phyloP scores from a whole-genome alignment of 2,113 vertebrate genomes.

The Hydrochoerus hydrochaeris region DNA sequence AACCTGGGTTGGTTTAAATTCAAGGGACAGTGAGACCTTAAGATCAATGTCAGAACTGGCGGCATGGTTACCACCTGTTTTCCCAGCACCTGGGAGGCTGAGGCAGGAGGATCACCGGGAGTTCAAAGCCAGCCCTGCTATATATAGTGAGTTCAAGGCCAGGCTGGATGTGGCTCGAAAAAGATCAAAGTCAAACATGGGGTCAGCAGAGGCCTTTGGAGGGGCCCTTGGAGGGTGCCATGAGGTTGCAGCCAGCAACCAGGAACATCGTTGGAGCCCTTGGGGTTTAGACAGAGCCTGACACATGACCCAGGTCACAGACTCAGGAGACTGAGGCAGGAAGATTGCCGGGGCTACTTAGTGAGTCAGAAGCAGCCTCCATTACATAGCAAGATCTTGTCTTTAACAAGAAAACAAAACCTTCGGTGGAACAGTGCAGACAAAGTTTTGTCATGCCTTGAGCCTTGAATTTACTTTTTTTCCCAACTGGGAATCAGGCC shows the following conservation, averaged over 20 bases:
- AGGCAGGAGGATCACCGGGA: not conserved
- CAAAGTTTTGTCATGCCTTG: not conserved
- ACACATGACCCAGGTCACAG: not conserved
- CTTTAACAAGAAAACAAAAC: not conserved
- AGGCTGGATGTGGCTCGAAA: not conserved
- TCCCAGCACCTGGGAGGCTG: not conserved
- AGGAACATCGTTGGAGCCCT: not conserved
- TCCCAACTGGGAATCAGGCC: not conserved
- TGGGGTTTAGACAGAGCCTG: not conserved
- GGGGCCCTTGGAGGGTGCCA: too few species aligned
- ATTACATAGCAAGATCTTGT: not conserved
- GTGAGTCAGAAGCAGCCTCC: not conserved
- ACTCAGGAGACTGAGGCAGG: not conserved
- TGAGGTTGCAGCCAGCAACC: not conserved
- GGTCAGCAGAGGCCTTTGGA: too few species aligned
- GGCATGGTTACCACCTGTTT: accelerated
- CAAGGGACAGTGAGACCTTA: not conserved
- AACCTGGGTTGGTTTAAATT: not conserved
- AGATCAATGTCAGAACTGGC: not conserved
- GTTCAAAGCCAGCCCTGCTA: not conserved
- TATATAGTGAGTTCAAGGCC: not conserved
- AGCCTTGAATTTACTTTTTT: not conserved
- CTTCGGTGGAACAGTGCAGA: not conserved
- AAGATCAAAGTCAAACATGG: not conserved
- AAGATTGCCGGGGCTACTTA: not conserved